Evolutionary conservation across 2,888 invertebrate species (phyloP).

Genomic region (Drosophila macrothrix): DNA sequence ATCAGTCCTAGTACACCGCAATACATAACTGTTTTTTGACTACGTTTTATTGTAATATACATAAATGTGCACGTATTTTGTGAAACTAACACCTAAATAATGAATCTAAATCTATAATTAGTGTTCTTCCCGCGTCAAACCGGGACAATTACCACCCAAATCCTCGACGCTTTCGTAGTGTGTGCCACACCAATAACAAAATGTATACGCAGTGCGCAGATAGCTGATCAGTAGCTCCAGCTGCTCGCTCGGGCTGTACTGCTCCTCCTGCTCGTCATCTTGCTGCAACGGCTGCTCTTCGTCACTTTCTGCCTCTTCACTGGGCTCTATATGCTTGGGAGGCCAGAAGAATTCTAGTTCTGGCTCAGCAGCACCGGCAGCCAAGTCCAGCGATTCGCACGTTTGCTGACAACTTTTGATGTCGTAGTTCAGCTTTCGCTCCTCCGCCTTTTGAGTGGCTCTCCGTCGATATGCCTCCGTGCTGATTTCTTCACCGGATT

Average conservation of each 20-base stretch:
- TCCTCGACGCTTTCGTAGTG: conserved; percentile 88
- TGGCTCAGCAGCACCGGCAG: conserved; percentile 86
- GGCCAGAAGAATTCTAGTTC: conserved; percentile 89
- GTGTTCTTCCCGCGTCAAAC: conserved; percentile 88
- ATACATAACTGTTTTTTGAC: conserved; percentile 65
- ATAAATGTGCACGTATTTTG: conserved; percentile 63
- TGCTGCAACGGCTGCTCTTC: conserved; percentile 72
- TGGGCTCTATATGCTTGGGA: conserved; percentile 45
- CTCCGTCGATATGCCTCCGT: conserved; percentile 86
- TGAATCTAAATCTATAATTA: conserved; percentile 51
- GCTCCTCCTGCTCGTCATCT: conserved; percentile 64
- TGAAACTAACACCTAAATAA: conserved; percentile 38
- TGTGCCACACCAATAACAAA: conserved; percentile 93
- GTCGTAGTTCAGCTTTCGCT: conserved; percentile 78
- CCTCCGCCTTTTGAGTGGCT: conserved; percentile 85
- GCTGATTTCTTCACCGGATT: conserved; percentile 71
- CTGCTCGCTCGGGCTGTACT: conserved; percentile 86
- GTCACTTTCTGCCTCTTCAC: conserved; percentile 51
- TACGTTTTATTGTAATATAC: conserved; percentile 71
- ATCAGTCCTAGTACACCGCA: conserved; percentile 54
- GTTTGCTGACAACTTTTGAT: conserved; percentile 86
- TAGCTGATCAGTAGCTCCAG: conserved; percentile 88
- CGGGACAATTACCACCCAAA: conserved; percentile 88
- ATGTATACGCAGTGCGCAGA: conserved; percentile 89
- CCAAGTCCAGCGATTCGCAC: conserved; percentile 87